Evolutionary conservation across 1,140 invertebrate genomes (phyloP).

Genomic region (Aricia agestis): DNA sequence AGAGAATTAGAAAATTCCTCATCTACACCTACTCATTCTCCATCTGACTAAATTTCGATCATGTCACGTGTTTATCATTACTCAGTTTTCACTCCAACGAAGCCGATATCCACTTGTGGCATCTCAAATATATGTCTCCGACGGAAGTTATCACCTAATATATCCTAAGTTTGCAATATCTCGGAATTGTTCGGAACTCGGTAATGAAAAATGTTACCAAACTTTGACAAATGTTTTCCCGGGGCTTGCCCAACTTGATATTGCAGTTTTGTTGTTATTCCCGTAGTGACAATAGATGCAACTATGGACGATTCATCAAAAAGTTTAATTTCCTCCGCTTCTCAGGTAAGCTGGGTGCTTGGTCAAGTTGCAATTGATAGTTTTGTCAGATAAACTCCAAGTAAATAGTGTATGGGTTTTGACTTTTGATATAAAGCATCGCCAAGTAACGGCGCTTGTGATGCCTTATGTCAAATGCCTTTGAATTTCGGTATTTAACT

Average conservation of each 20-base stretch:
- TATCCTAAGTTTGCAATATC: slow-evolving; percentile 36
- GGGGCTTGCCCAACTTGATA: slow-evolving; percentile 23
- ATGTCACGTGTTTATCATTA: too few relatives aligned
- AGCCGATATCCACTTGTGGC: neutral
- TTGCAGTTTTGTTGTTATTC: slow-evolving; percentile 38
- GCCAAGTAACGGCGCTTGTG: too few relatives aligned
- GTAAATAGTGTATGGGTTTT: too few relatives aligned
- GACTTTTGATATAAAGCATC: too few relatives aligned
- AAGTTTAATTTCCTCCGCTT: slow-evolving; percentile 28
- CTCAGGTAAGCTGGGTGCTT: neutral
- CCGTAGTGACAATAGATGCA: slow-evolving; percentile 28
- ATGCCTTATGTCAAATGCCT: too few relatives aligned
- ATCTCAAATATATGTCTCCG: slow-evolving; percentile 24
- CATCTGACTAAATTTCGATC: too few relatives aligned
- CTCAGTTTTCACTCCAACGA: too few relatives aligned
- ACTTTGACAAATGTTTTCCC: slow-evolving; percentile 32
- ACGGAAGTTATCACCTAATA: slow-evolving; percentile 40
- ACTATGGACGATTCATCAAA: slow-evolving; percentile 32
- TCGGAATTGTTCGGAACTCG: slow-evolving; percentile 33
- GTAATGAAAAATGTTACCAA: slow-evolving; percentile 48
- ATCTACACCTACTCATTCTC: too few relatives aligned
- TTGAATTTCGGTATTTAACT: too few relatives aligned
- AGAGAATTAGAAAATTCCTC: too few relatives aligned
- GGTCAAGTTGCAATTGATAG: slow-evolving; percentile 8
- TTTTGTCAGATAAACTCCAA: too few relatives aligned